These are phyloP conservation scores for Lithophane socia DNA, from an alignment of 2,888 invertebrate species.

Conservation along the genomic window DNA sequence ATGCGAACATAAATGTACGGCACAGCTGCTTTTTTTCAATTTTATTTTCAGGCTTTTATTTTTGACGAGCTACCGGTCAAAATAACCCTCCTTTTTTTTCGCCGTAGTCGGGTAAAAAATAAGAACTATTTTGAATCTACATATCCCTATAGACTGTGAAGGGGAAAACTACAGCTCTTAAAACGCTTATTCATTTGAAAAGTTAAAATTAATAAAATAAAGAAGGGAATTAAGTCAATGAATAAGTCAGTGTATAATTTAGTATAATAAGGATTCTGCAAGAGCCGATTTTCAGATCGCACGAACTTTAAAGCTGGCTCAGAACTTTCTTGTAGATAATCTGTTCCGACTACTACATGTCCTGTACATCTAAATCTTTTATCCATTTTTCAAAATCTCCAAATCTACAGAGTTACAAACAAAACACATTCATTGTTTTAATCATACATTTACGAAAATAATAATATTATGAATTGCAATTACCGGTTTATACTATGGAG, in stretches of 20 bases:
- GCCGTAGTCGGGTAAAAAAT: no score
- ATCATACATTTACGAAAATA: not conserved
- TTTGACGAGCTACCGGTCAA: no score
- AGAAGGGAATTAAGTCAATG: slow-evolving; percentile 22
- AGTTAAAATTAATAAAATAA: slow-evolving; percentile 27
- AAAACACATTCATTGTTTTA: not conserved
- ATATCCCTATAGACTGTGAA: not conserved
- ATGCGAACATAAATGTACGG: no score
- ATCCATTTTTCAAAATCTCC: not conserved
- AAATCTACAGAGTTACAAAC: not conserved
- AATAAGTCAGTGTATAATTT: slow-evolving; percentile 42
- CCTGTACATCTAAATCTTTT: not conserved
- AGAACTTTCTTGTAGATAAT: slow-evolving; percentile 35
- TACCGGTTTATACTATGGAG: not conserved
- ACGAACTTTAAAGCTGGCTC: slow-evolving; percentile 43
- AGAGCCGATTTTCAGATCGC: slow-evolving; percentile 27
- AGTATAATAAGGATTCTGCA: slow-evolving; percentile 41
- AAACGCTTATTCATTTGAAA: slow-evolving; percentile 1
- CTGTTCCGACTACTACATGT: slow-evolving; percentile 12
- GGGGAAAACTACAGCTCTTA: not conserved
- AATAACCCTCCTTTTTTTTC: no score
- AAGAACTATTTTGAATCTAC: not conserved
- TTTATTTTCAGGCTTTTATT: no score
- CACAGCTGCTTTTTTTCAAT: no score
- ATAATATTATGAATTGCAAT: not conserved